Percentiles rank a stretch among this genome's conserved stretches.
These are phyloP conservation scores for Poeciliopsis infans DNA, from an alignment of 2,797 vertebrate genomes.

Conservation along the genomic window DNA sequence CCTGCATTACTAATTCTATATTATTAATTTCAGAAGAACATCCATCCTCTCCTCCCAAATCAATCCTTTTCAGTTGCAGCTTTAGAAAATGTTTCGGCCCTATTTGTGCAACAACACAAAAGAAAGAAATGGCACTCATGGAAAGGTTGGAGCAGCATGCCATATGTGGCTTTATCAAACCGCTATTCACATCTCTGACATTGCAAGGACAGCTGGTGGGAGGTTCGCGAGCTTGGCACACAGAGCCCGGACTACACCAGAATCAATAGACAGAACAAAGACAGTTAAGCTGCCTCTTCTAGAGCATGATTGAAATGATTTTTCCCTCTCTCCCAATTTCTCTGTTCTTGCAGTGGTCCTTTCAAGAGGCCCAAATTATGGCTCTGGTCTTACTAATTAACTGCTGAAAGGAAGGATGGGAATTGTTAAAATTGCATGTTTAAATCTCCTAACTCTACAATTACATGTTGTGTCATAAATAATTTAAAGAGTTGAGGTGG, in stretches of 20 bases:
- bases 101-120: constrained; percentile 52
- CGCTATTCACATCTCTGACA: constrained; percentile 64
- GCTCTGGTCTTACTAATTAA: constrained; percentile 19
- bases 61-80: constrained; percentile 41
- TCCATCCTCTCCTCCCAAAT: constrained; percentile 31
- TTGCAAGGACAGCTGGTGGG: constrained; percentile 70
- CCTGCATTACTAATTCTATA: neutral
- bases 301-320: constrained; percentile 60
- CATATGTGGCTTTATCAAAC: constrained; percentile 71
- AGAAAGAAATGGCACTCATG: constrained; percentile 54
- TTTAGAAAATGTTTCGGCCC: constrained; percentile 51
- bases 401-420: constrained; percentile 15
- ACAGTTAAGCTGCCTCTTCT: constrained; percentile 57
- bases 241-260: constrained; percentile 42
- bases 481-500: neutral
- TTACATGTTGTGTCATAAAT: neutral
- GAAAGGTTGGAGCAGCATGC: constrained; percentile 51
- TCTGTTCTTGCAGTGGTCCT: constrained; percentile 21
- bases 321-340: constrained; percentile 27
- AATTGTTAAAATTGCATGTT: neutral
- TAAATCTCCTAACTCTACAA: neutral
- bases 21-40: constrained; percentile 14
- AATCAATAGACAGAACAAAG: constrained; percentile 72
- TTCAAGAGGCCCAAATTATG: constrained; percentile 22
- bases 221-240: constrained; percentile 46